Evolutionary conservation across 2,888 invertebrate species (phyloP).

Genomic region (Fissipunctia ypsillon): DNA sequence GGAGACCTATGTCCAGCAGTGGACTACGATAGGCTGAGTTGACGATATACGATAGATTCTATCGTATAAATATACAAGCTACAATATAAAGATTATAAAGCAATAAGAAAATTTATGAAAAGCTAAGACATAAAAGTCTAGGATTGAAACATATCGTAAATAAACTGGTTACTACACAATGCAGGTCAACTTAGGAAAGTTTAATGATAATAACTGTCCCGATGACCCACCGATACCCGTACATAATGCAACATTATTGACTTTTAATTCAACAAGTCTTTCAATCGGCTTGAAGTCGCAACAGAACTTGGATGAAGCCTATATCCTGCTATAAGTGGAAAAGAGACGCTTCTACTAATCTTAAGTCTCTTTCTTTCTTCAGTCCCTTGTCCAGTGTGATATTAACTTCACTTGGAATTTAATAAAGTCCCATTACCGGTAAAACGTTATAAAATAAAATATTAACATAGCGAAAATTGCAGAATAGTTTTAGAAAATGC

Average conservation of each 20-base stretch:
- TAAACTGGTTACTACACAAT: not conserved
- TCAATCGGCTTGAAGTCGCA: not conserved
- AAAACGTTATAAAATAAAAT: conserved; percentile 24
- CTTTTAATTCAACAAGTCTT: not conserved
- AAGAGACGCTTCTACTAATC: not conserved
- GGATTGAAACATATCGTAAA: not conserved
- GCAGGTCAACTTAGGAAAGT: not conserved
- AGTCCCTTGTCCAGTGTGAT: not conserved
- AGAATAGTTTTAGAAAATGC: conserved; percentile 34
- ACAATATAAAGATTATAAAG: not conserved
- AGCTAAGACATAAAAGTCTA: not conserved
- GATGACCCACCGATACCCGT: not conserved
- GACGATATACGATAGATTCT: not conserved
- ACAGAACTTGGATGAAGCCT: not conserved
- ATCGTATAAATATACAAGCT: not conserved
- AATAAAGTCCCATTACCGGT: conserved; percentile 7
- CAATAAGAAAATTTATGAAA: not conserved
- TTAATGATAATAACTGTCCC: not conserved
- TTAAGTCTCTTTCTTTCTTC: not conserved
- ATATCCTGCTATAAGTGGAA: not conserved
- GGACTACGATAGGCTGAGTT: too few species aligned
- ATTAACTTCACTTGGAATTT: conserved; percentile 27
- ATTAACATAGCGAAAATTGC: conserved; percentile 12
- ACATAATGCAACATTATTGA: conserved; percentile 1
- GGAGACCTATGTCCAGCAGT: too few species aligned